A percentile compares a stretch with the other conserved stretches of the same genome.
Evolutionary conservation across 2,888 invertebrate genomes (phyloP).

Genomic region (Acronicta aceris): DNA sequence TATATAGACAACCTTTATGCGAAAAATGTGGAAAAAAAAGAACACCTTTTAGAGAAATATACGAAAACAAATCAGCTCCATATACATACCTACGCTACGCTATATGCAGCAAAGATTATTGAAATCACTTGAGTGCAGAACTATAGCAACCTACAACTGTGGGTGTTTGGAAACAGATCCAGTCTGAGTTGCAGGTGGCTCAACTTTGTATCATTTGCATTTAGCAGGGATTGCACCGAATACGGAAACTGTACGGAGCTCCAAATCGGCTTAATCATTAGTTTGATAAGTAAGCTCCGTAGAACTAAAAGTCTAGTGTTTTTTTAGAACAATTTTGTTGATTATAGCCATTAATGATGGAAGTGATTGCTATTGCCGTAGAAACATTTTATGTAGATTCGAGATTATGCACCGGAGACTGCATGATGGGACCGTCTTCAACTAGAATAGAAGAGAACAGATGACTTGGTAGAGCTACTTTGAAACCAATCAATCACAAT

Average conservation of each 20-base stretch:
- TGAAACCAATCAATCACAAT: too few species aligned
- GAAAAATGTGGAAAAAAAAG: background rate
- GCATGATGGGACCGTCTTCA: too few species aligned
- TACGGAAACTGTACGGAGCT: constrained; percentile 27
- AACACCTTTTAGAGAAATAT: background rate
- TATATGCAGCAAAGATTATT: constrained; percentile 32
- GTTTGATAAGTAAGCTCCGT: constrained; percentile 14
- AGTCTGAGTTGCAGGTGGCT: constrained; percentile 45
- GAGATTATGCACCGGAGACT: too few species aligned
- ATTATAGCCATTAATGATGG: too few species aligned
- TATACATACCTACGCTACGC: background rate
- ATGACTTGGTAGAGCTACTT: too few species aligned
- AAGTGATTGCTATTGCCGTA: too few species aligned
- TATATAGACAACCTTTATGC: background rate
- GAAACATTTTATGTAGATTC: too few species aligned
- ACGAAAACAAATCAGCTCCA: constrained; percentile 1
- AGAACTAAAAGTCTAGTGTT: background rate
- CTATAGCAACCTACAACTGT: constrained; percentile 37
- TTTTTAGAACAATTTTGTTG: too few species aligned
- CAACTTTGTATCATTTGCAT: constrained; percentile 59
- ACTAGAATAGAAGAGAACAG: too few species aligned
- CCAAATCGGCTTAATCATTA: constrained; percentile 35
- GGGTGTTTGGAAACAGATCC: constrained; percentile 40
- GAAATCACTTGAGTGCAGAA: constrained; percentile 43
- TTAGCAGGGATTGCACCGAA: constrained; percentile 48